phyloP scores from a whole-genome alignment of 2,888 invertebrate genomes.

The Eupelmus urozonus region DNA sequence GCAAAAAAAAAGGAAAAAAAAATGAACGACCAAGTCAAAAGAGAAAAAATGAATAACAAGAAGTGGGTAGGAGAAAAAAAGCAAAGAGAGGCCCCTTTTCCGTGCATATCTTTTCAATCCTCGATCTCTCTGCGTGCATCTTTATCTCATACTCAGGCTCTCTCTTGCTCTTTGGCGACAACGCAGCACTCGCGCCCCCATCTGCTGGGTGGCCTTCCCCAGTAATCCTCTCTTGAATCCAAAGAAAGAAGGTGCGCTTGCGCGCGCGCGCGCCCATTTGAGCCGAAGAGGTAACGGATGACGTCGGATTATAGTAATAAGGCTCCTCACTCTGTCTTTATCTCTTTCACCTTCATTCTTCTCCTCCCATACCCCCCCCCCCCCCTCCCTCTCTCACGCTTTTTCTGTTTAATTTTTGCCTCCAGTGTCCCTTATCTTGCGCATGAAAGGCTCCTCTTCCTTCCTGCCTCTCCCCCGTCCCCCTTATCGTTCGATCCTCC shows the following conservation, averaged over 20 bases:
- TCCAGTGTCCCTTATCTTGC: background rate
- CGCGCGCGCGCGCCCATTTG: constrained; percentile 34
- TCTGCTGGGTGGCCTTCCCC: constrained; percentile 50
- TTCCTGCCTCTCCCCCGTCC: background rate
- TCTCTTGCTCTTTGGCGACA: constrained; percentile 10
- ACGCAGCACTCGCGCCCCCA: constrained; percentile 29
- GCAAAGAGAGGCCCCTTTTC: constrained; percentile 10
- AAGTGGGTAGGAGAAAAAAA: background rate
- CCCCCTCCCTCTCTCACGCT: background rate
- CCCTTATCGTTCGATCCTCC: too few relatives aligned
- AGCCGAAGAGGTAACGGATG: constrained; percentile 55
- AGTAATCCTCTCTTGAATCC: constrained; percentile 50
- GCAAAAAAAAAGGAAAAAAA: background rate
- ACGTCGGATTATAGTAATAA: constrained; percentile 60
- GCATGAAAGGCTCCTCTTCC: background rate
- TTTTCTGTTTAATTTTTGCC: background rate
- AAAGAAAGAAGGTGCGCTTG: constrained; percentile 32
- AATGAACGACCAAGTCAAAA: too few relatives aligned
- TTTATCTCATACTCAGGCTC: constrained; percentile 33
- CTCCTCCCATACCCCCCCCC: too few relatives aligned
- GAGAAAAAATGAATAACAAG: background rate
- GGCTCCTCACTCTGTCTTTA: constrained; percentile 50
- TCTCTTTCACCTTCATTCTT: constrained; percentile 19
- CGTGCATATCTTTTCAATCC: constrained; percentile 45
- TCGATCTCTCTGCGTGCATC: constrained; percentile 31